Evolutionary conservation across 2,888 invertebrate genomes (phyloP), one percentile per base, ranked within the genome.

Genomic region (Prenolepis imparis): DNA sequence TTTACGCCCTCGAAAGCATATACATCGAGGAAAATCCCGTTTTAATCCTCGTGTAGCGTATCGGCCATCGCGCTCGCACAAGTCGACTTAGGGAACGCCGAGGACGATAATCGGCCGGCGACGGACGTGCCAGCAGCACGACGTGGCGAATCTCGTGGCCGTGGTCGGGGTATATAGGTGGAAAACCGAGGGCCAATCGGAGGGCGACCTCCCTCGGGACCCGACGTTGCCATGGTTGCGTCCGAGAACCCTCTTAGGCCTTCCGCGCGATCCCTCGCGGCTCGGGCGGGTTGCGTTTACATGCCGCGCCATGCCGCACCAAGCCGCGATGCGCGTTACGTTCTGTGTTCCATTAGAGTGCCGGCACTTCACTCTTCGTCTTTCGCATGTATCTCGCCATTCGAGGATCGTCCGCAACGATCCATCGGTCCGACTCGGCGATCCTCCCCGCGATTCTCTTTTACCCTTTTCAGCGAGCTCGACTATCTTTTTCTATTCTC

Each of bases 161-260:
- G 82, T 87, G 86, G 86, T 75, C 88, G 84, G 86, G 87, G 77
- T 67, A 70, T 84, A 83, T 87, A 93, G 93, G 91, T 93, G 93
- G 93, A 94, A 92, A 93, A 93, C 93, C 92, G 92, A 88, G 92
- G 78, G 93, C 94, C 94, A 94, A 94, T 94, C 94, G 93, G 94
- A 94, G 93, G 93, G 93, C 93, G 92, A 91, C 89, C 93, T 93
- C 94, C 94, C 94, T 92, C 92, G 94, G 94, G 94, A 94, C 93
- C 92, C 93, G 91, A 91, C 91, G 94, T 94, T 94, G 94, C 94
- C 94, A 94, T 94, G 94, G 94, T 93, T 94, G 93, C 94, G 93
- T 93, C 93, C 94, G 93, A 80, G 78, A 94, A 93, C 94, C 92
- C 94, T 94, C 94, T 94, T 94, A 94, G 93, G 93, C 94, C 92